Evolutionary conservation across 2,113 vertebrate genomes (phyloP), one percentile per base, ranked within the genome.

Genomic region (Pyrgilauda ruficollis): DNA sequence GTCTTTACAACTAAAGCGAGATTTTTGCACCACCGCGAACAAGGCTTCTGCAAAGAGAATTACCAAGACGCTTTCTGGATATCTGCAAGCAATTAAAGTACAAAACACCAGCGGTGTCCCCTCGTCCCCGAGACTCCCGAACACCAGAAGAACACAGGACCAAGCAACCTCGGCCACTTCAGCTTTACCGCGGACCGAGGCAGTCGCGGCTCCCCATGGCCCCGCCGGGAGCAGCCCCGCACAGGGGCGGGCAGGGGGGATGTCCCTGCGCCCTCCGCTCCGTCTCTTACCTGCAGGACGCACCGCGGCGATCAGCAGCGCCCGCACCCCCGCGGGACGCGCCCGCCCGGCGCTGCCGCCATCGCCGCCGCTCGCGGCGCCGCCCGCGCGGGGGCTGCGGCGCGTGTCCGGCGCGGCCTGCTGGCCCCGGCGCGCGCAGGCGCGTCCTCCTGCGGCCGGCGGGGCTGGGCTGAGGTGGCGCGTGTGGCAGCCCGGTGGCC

Each of bases 271-370:
- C 1, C 11, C 69, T 20, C 15, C 15, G 19, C 24, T 44, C 24
- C 37, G 15, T 22, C 26, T 11, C 50, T 15, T 7, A 37, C 3
- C n/a, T 1, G 18, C 55, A 23, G 31, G 19, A 18, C 53, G 14
- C 13, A 19, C 70, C 81, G 73, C 68, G 33, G 49, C 1, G 27
- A 13, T 81, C 30, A 87, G 46, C 66, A 46, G 21, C 19, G 5
- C 47, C 77, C 2, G 33, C 4, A 23, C 2, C 7, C 5, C 59
- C 31, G 15, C 55, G 15, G 23, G 2, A 4, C 6, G 4, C 7
- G 3, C 3, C 46, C 8, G 1, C 2, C 59, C 44, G 2, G 3
- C 35, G 5, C 73, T 0, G 44, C n/a, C 1, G n/a, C n/a, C 89
- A 58, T 61, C 1, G 4, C 37, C 17, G 11, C 37, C 76, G 10